A percentile compares a stretch with the other conserved stretches of the same genome.
phyloP scores from a whole-genome alignment of 2,113 vertebrate genomes.

The Siniperca chuatsi region DNA sequence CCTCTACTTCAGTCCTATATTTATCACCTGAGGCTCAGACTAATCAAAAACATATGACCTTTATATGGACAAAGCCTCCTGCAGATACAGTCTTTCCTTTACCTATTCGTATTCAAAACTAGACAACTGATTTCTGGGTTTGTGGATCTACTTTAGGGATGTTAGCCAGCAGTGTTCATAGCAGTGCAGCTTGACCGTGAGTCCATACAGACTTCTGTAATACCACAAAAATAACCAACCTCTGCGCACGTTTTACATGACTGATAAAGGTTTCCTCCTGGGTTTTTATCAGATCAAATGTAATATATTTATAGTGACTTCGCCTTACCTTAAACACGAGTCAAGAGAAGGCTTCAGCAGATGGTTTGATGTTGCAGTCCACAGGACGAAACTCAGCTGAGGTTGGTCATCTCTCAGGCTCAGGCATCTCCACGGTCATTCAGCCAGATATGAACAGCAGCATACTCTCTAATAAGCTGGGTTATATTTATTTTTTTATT shows the following conservation, averaged over 20 bases:
- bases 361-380: conserved; percentile 51
- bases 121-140: conserved; percentile 6
- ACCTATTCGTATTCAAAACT: not conserved
- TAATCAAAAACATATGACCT: conserved; percentile 7
- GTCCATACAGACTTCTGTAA: conserved; percentile 29
- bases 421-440: conserved; percentile 44
- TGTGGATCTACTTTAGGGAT: not conserved
- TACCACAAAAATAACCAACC: not conserved
- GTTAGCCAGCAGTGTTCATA: conserved; percentile 5
- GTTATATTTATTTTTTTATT: not conserved
- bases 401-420: conserved; percentile 40
- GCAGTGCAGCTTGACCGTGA: not conserved
- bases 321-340: conserved; percentile 57
- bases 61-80: not conserved
- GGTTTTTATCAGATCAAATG: not conserved
- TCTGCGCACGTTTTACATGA: not conserved
- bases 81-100: conserved; percentile 2
- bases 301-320: not conserved
- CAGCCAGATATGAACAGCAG: conserved; percentile 36
- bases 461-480: conserved; percentile 4
- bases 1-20: conserved; percentile 6
- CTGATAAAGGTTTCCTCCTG: not conserved
- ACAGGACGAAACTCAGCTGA: conserved; percentile 56
- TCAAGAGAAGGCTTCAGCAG: conserved; percentile 26
- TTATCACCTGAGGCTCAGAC: conserved; percentile 20